Conservation (phyloP, 1,140 invertebrate genomes). For the Euwallacea similis region DNA sequence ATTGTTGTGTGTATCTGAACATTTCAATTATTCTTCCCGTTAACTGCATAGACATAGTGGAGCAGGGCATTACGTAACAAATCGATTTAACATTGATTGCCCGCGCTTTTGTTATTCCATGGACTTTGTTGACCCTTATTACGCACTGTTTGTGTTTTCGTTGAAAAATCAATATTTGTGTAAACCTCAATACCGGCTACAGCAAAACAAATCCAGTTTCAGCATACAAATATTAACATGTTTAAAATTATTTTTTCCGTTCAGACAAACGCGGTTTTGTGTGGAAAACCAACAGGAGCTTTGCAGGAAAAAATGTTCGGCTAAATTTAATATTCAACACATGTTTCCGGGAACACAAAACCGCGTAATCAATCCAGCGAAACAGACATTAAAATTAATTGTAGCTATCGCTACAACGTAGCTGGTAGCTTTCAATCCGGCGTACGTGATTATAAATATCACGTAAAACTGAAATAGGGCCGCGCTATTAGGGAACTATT, state of each 20-base stretch:
- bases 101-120: too few species aligned
- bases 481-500: constrained; percentile 16
- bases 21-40: background rate
- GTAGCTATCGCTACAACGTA: constrained; percentile 14
- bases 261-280: background rate
- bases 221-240: background rate
- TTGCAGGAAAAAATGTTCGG: constrained; percentile 13
- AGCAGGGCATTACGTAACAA: too few species aligned
- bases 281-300: background rate
- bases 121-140: background rate
- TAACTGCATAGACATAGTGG: background rate
- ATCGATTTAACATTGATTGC: too few species aligned
- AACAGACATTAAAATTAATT: constrained; percentile 35
- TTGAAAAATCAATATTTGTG: background rate
- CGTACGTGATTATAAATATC: constrained; percentile 34
- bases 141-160: background rate
- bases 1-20: background rate
- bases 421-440: constrained; percentile 28
- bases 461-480: constrained; percentile 20
- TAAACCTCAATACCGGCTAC: background rate
- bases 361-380: constrained; percentile 31
- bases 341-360: constrained; percentile 22
- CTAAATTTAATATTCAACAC: constrained; percentile 27
- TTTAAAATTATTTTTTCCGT: background rate
- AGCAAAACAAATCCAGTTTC: background rate